Evolutionary conservation across 2,113 vertebrate genomes (phyloP).

Genomic region (Bos taurus): ARS-UCD2.0 NC_037347.1:67301001-67301500

Average conservation of each 20-base stretch:
- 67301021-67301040: accelerated
- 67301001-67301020: accelerated
- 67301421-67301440: not conserved
- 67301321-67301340: not conserved
- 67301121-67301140: accelerated
- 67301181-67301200: accelerated
- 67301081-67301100: no score
- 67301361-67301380: not conserved
- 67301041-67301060: accelerated
- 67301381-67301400: not conserved
- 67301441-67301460: not conserved
- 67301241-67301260: not conserved
- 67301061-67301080: no score
- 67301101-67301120: no score
- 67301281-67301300: not conserved
- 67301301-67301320: not conserved
- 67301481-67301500: accelerated
- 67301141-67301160: accelerated
- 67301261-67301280: not conserved
- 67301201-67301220: not conserved
- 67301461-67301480: not conserved
- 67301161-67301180: accelerated
- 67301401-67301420: not conserved
- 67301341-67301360: not conserved
- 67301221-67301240: no score